Conservation (phyloP, 2,888 invertebrate genomes). For the Diarsia mendica region DNA sequence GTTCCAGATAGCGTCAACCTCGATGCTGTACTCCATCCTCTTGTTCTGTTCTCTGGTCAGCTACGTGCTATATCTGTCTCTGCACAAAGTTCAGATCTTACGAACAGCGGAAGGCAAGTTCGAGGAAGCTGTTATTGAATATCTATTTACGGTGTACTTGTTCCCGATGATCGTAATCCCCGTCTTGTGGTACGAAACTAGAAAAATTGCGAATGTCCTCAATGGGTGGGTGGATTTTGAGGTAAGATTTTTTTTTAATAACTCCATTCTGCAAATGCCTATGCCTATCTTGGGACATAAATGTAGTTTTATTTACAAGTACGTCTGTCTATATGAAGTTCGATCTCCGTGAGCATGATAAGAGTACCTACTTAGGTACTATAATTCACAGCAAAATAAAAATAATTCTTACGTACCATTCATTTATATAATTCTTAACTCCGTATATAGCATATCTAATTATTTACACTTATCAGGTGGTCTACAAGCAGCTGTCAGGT, state of each 20-base stretch:
- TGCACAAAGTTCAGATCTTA: slow-evolving; percentile 91
- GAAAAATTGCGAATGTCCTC: slow-evolving; percentile 91
- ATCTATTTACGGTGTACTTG: slow-evolving; percentile 93
- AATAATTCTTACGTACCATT: too few species aligned
- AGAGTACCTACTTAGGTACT: too few species aligned
- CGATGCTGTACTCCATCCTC: slow-evolving; percentile 90
- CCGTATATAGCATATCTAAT: neutral
- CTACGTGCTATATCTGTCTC: slow-evolving; percentile 91
- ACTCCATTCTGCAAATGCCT: neutral
- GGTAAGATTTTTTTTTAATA: slow-evolving; percentile 75
- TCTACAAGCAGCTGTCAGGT: slow-evolving; percentile 91
- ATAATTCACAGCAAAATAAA: neutral
- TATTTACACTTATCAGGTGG: slow-evolving; percentile 76
- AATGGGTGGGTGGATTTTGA: slow-evolving; percentile 93
- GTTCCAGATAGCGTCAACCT: slow-evolving; percentile 87
- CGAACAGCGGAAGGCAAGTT: slow-evolving; percentile 92
- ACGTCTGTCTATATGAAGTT: neutral
- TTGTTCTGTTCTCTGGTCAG: slow-evolving; percentile 87
- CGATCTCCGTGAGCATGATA: neutral
- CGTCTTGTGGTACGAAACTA: slow-evolving; percentile 92
- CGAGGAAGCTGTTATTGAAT: slow-evolving; percentile 94
- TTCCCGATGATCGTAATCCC: slow-evolving; percentile 92
- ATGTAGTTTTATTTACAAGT: neutral
- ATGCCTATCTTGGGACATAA: neutral
- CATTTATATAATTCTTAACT: too few species aligned